A percentile compares a stretch with the other conserved stretches of the same genome.
phyloP scores from a whole-genome alignment of 2,888 invertebrate species.

The Apamea monoglypha region DNA sequence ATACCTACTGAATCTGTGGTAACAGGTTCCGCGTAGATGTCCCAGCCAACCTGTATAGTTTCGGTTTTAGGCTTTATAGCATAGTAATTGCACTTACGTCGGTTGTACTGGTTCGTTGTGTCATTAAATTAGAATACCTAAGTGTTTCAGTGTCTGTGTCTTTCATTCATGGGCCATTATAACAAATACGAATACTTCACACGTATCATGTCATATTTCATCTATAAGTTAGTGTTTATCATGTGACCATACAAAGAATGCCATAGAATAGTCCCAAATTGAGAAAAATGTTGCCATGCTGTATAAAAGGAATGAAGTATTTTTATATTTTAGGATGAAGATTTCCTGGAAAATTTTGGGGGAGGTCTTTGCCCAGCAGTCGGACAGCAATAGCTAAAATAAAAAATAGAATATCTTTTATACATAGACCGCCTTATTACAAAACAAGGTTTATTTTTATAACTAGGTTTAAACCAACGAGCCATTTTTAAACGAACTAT shows the following conservation, averaged over 20 bases:
- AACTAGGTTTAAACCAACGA: neutral
- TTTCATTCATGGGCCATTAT: conserved; percentile 41
- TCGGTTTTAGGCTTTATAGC: too few relatives aligned
- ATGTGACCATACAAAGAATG: conserved; percentile 42
- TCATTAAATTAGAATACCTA: conserved; percentile 19
- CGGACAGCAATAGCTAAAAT: neutral
- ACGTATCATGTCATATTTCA: conserved; percentile 31
- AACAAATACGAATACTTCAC: conserved; percentile 28
- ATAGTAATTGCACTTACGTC: neutral
- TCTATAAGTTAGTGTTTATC: conserved; percentile 33
- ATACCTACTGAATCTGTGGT: too few relatives aligned
- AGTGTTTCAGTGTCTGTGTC: conserved; percentile 25
- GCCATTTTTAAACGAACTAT: neutral
- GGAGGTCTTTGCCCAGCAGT: too few relatives aligned
- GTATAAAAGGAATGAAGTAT: neutral
- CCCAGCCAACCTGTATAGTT: neutral
- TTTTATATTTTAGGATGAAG: neutral
- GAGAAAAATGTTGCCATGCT: neutral
- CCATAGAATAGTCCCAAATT: conserved; percentile 31
- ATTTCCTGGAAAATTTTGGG: neutral
- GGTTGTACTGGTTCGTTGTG: neutral
- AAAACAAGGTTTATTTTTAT: neutral
- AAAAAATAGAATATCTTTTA: neutral
- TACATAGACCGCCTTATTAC: neutral
- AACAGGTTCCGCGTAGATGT: too few relatives aligned